These are phyloP conservation scores for Stomatorhinus ivindoensis DNA, from an alignment of 2,113 vertebrate genomes.

Conservation along the genomic window DNA sequence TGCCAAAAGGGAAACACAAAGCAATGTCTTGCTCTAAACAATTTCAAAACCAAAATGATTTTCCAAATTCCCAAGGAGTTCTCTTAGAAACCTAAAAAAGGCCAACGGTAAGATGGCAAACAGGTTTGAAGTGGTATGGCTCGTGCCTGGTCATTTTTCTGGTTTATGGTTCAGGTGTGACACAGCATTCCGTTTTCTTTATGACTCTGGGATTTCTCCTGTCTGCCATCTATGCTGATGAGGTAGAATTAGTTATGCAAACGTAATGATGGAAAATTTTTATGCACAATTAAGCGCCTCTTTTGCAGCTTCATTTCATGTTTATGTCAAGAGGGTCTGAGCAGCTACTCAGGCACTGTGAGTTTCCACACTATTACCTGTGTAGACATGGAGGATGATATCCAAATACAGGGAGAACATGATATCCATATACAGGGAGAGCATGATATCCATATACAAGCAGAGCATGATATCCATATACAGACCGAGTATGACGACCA, in stretches of 20 bases:
- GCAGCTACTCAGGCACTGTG: background rate
- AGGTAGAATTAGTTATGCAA: background rate
- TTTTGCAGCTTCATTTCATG: constrained; percentile 11
- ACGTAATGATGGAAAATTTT: constrained; percentile 17
- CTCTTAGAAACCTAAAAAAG: background rate
- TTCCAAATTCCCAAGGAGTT: background rate
- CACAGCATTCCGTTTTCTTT: background rate
- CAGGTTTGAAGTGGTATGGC: background rate
- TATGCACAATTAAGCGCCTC: constrained; percentile 17
- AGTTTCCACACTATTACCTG: background rate
- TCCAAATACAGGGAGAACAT: background rate
- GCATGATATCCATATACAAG: background rate
- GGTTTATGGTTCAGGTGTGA: constrained; percentile 13
- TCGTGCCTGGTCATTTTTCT: background rate
- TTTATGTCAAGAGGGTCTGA: background rate
- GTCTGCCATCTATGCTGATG: background rate
- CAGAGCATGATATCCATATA: background rate
- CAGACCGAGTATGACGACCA: background rate
- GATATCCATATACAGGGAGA: background rate
- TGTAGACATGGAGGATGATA: background rate
- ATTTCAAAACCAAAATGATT: background rate
- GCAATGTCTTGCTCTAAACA: background rate
- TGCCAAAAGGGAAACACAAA: background rate
- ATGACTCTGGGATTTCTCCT: constrained; percentile 5
- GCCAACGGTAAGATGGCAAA: background rate